Base-by-base conservation (phyloP, 2,797 vertebrate genomes). In the Hoplostethus mediterraneus region DNA sequence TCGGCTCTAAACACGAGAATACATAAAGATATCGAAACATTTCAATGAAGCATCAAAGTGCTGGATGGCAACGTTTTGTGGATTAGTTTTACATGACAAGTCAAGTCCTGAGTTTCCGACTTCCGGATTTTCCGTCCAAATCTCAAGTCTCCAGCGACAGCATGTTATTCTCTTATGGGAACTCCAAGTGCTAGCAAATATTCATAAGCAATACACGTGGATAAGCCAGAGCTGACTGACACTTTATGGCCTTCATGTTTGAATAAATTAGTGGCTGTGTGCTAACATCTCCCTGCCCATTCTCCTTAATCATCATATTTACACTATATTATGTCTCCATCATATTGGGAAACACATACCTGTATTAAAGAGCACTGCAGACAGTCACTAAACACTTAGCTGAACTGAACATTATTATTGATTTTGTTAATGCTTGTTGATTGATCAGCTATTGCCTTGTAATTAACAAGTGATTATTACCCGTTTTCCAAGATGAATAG, bases 401-500 rank as follows among this genome's bases (percentile, higher is more conserved):
- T 38, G 63, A 56, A 63, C 10, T 11, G 2, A 40, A 28, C 2
- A 2, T 25, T 33, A 4, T 67, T 63, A 10, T 51, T 40, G 1
- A 54, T 55, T 28, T 28, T 28, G 28, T 28, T 28, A 28, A 28
- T 33, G 12, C 25, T 38, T 63, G 21, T 12, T 67, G 36, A 47
- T 6, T 48, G 38, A 59, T 82, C 31, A 65, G 25, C 17, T 49
- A 49, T 53, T 2, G 0, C 25, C 36, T 56, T 12, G 7, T 30
- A n/a, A 44, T 31, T 51, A 17, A 57, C 17, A 53, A 7, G 8
- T 1, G 1, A 25, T 30, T 63, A 49, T 86, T 89, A 97, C 96
- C 9, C 63, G 90, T 90, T 77, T 92, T 89, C 96, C 95, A 95
- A 38, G 95, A 94, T 0, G 94, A 96, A 69, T 97, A 98, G 77